Conservation (phyloP, 2,113 vertebrate genomes). For the Tretioscincus oriximinensis region DNA sequence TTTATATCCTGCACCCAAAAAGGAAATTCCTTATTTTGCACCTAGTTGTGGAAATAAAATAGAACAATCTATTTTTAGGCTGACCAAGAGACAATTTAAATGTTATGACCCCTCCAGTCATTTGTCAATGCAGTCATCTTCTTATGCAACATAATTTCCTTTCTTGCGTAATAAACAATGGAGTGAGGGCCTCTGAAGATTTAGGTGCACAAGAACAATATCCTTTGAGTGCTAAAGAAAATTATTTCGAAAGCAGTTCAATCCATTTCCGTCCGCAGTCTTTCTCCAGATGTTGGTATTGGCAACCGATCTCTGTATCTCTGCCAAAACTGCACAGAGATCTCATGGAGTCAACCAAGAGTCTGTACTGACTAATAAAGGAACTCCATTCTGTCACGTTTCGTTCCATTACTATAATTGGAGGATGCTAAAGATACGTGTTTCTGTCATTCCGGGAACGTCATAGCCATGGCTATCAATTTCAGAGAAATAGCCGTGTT, state of each 20-base stretch:
- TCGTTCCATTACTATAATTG: no score
- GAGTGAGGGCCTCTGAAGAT: neutral
- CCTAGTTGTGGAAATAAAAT: slow-evolving; percentile 35
- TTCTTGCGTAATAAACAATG: neutral
- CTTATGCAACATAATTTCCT: neutral
- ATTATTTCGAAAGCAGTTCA: neutral
- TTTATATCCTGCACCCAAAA: slow-evolving; percentile 55
- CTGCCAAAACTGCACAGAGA: no score
- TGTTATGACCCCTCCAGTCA: neutral
- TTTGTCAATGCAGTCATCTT: neutral
- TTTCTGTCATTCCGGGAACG: no score
- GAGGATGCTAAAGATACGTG: no score
- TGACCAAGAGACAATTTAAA: slow-evolving; percentile 43
- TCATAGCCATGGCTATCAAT: no score
- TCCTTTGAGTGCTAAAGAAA: neutral
- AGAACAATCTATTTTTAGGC: slow-evolving; percentile 11
- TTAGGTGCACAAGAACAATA: neutral
- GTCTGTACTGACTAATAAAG: no score
- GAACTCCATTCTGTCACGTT: no score
- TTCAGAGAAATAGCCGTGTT: no score
- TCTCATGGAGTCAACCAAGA: no score
- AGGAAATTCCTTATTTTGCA: slow-evolving; percentile 43
- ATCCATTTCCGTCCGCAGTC: neutral
- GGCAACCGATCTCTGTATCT: neutral
- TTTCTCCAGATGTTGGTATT: neutral